Evolutionary conservation across 1,140 invertebrate genomes (phyloP).

Genomic region (Lethrus apterus): DNA sequence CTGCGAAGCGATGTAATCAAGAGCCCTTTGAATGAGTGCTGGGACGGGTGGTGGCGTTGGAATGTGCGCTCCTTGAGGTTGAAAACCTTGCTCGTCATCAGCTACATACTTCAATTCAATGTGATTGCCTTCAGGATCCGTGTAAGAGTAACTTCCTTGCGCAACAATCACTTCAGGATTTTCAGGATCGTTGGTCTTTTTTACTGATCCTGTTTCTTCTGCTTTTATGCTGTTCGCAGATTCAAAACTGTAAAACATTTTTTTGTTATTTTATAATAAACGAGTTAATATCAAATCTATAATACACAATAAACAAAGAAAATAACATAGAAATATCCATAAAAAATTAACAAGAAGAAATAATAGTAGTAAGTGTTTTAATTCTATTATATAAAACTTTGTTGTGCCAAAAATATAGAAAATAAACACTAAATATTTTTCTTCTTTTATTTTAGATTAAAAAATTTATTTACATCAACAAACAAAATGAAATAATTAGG

Average conservation of each 20-base stretch:
- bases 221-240: constrained; percentile 67
- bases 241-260: constrained; percentile 58
- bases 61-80: constrained; percentile 62
- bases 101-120: constrained; percentile 70
- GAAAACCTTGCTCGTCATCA: constrained; percentile 69
- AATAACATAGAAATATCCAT: too few relatives aligned
- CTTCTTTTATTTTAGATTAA: too few relatives aligned
- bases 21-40: constrained; percentile 64
- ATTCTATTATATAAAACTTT: too few relatives aligned
- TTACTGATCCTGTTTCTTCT: constrained; percentile 56
- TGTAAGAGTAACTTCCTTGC: constrained; percentile 70
- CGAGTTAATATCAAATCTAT: too few relatives aligned
- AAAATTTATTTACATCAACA: too few relatives aligned
- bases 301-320: too few relatives aligned
- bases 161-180: constrained; percentile 55
- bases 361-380: too few relatives aligned
- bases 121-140: constrained; percentile 70
- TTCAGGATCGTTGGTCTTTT: constrained; percentile 53
- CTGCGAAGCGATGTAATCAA: constrained; percentile 54
- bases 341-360: too few relatives aligned
- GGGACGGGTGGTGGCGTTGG: constrained; percentile 70
- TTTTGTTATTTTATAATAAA: too few relatives aligned
- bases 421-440: too few relatives aligned
- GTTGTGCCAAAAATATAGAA: too few relatives aligned
- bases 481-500: too few relatives aligned